Percentiles rank a stretch among this genome's conserved stretches.
These are phyloP conservation scores for Vanacampus margaritifer DNA, from an alignment of 2,113 vertebrate species.

Conservation along the genomic window DNA sequence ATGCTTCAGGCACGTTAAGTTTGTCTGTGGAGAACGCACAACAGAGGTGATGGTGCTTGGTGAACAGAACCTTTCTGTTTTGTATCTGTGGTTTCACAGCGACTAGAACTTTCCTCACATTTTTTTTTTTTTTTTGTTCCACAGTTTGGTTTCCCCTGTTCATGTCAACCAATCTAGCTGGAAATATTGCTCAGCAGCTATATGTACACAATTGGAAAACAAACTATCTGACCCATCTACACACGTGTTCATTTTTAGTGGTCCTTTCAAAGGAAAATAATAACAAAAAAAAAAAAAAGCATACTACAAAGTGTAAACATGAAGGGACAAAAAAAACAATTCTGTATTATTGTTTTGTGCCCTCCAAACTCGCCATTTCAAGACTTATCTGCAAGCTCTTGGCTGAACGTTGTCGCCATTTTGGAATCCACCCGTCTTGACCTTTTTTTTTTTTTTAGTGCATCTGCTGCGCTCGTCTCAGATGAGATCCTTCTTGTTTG, in stretches of 20 bases:
- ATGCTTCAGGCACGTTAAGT: constrained; percentile 69
- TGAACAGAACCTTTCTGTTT: constrained; percentile 30
- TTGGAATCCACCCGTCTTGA: constrained; percentile 42
- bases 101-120: constrained; percentile 21
- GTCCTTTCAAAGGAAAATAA: constrained; percentile 70
- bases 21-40: constrained; percentile 29
- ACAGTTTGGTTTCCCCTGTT: neutral
- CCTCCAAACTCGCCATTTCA: neutral
- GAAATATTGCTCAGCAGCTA: constrained; percentile 71
- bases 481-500: constrained; percentile 35
- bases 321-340: constrained; percentile 37
- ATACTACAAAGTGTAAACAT: constrained; percentile 64
- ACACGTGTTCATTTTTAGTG: constrained; percentile 68
- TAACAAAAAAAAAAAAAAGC: constrained; percentile 30
- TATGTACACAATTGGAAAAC: constrained; percentile 72
- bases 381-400: constrained; percentile 34
- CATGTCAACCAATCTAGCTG: constrained; percentile 59
- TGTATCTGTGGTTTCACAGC: constrained; percentile 33
- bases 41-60: constrained; percentile 30
- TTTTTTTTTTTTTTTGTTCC: neutral
- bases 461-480: constrained; percentile 48
- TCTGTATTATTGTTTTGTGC: constrained; percentile 28
- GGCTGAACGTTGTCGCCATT: constrained; percentile 46
- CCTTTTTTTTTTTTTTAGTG: constrained; percentile 48
- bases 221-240: constrained; percentile 58